phyloP scores from a whole-genome alignment of 1,140 invertebrate genomes.

The Notospermus geniculatus region DNA sequence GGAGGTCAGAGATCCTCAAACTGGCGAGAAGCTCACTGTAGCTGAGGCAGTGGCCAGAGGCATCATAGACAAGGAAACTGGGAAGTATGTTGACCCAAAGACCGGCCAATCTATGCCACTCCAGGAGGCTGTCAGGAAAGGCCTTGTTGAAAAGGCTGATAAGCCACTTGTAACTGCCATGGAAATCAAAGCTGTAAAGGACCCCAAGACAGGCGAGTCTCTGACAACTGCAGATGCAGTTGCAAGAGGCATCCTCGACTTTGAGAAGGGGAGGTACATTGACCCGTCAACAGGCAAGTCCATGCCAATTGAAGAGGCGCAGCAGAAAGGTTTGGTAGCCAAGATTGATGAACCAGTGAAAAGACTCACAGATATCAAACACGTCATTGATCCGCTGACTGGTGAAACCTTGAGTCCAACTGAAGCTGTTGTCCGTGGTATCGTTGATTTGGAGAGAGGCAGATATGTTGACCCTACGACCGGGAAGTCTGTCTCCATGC shows the following conservation, averaged over 20 bases:
- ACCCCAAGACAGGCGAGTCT: constrained; percentile 74
- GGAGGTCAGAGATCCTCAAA: constrained; percentile 69
- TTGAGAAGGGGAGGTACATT: constrained; percentile 68
- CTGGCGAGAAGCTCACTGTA: constrained; percentile 71
- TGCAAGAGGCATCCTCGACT: constrained; percentile 70
- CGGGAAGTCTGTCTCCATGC: constrained; percentile 71
- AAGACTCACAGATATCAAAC: constrained; percentile 10
- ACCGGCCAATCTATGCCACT: constrained; percentile 54
- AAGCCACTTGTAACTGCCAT: constrained; percentile 59
- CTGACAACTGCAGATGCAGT: constrained; percentile 79
- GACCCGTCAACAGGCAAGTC: constrained; percentile 69
- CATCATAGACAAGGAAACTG: constrained; percentile 71
- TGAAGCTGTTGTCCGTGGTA: constrained; percentile 79
- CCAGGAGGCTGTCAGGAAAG: constrained; percentile 77
- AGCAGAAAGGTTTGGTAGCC: constrained; percentile 73
- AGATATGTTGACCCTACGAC: constrained; percentile 69
- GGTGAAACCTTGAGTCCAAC: constrained; percentile 68
- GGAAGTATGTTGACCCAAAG: constrained; percentile 62
- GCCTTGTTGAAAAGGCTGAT: constrained; percentile 75
- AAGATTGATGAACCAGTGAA: background rate
- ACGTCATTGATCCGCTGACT: constrained; percentile 59
- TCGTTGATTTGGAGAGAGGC: constrained; percentile 73
- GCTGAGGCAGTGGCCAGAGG: constrained; percentile 76
- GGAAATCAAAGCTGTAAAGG: constrained; percentile 71
- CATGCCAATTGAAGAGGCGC: constrained; percentile 71